These are phyloP conservation scores for Pseudorasbora parva DNA, from an alignment of 2,113 vertebrate genomes.

Conservation along the genomic window DNA sequence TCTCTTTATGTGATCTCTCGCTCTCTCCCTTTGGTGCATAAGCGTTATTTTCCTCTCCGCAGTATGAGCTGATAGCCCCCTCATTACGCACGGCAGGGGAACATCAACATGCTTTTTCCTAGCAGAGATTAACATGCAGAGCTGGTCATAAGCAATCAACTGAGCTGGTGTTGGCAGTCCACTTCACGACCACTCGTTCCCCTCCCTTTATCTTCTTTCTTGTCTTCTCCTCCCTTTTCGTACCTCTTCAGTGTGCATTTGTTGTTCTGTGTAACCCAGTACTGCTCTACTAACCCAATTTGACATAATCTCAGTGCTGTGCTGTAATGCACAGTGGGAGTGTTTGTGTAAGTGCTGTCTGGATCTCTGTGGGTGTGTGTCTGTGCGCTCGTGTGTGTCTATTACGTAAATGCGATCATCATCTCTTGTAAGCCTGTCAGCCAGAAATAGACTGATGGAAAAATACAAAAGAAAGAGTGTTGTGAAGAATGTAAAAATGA, in stretches of 20 bases:
- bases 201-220: not conserved
- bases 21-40: not conserved
- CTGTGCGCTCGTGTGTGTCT: not conserved
- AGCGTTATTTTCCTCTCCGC: conserved; percentile 27
- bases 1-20: conserved; percentile 31
- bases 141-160: not conserved
- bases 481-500: not conserved
- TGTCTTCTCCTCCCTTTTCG: not conserved
- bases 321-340: conserved; percentile 41
- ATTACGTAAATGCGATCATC: conserved; percentile 24
- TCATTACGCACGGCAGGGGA: conserved; percentile 36
- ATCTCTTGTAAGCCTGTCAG: conserved; percentile 38
- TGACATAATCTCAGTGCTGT: conserved; percentile 41
- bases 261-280: conserved; percentile 40
- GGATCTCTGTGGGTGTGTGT: conserved; percentile 30
- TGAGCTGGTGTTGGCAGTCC: not conserved
- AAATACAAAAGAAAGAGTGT: conserved; percentile 36
- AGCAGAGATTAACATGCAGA: conserved; percentile 13
- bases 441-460: conserved; percentile 45
- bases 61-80: conserved; percentile 6
- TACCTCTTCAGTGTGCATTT: not conserved
- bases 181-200: conserved; percentile 12
- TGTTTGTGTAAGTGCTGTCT: conserved; percentile 42
- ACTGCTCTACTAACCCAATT: conserved; percentile 50
- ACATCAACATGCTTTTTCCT: conserved; percentile 45